These are phyloP conservation scores for Pectinophora gossypiella DNA, from an alignment of 1,140 invertebrate species.

Conservation along the genomic window DNA sequence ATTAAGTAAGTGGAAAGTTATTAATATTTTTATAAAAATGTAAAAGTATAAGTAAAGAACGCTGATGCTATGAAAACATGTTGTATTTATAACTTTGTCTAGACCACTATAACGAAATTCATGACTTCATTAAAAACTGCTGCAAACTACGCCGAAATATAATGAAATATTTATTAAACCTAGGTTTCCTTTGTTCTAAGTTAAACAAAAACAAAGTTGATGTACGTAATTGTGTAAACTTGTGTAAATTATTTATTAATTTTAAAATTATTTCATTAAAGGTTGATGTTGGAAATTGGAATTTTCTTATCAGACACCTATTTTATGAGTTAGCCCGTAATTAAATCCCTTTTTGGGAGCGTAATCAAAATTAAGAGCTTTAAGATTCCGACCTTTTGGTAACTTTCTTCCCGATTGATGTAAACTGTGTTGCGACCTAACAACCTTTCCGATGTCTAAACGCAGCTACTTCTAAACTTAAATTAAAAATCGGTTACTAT, in stretches of 20 bases:
- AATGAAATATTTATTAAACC: too few species aligned
- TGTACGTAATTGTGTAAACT: constrained; percentile 10
- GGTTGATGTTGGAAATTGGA: constrained; percentile 35
- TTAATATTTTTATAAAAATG: too few species aligned
- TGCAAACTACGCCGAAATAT: too few species aligned
- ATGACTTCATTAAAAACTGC: too few species aligned
- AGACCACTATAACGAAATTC: too few species aligned
- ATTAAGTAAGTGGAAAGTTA: too few species aligned
- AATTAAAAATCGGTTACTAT: too few species aligned
- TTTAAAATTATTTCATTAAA: constrained; percentile 40
- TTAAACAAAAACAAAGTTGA: background rate
- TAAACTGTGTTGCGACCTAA: background rate
- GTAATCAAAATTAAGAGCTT: constrained; percentile 4
- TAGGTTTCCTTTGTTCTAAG: too few species aligned
- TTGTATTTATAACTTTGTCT: too few species aligned
- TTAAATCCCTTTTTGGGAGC: background rate
- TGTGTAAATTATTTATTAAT: constrained; percentile 33
- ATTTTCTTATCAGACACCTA: constrained; percentile 17
- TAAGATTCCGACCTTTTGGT: background rate
- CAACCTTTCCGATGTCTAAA: background rate
- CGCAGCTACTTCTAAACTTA: too few species aligned
- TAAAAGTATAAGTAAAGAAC: too few species aligned
- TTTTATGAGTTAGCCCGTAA: constrained; percentile 1
- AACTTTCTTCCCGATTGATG: background rate
- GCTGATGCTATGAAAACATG: too few species aligned